These are phyloP conservation scores for Dromococcyx pavoninus DNA, from an alignment of 2,797 vertebrate genomes.

Conservation along the genomic window DNA sequence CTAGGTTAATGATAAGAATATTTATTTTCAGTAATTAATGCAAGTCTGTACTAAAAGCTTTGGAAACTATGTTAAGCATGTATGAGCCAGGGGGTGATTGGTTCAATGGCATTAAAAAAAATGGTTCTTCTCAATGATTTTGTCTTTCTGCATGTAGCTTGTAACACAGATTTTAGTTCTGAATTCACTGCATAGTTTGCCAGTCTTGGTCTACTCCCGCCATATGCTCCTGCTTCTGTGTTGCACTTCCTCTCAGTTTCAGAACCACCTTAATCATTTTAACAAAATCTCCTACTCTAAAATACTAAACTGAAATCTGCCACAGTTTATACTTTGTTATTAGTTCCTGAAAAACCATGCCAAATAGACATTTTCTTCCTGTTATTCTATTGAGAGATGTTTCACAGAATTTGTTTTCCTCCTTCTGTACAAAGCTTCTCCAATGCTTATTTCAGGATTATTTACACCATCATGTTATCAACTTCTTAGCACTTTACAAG, in stretches of 20 bases:
- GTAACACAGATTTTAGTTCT: background rate
- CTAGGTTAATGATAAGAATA: background rate
- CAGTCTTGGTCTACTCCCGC: constrained; percentile 6
- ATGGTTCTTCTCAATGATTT: background rate
- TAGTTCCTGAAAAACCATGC: background rate
- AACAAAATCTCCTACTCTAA: background rate
- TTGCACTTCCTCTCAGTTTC: constrained; percentile 21
- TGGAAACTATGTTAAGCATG: background rate
- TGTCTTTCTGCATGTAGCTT: background rate
- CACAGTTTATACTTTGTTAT: background rate
- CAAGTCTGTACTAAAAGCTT: background rate
- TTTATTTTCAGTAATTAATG: background rate
- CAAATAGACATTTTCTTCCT: background rate
- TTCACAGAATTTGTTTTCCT: background rate
- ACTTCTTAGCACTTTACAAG: constrained; percentile 36
- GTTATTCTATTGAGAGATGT: background rate
- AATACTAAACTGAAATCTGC: background rate
- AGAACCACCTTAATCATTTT: background rate
- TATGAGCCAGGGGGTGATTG: background rate
- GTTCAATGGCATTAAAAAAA: background rate
- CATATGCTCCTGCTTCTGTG: constrained; percentile 32
- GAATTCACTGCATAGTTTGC: constrained; percentile 12
- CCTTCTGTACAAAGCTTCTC: background rate
- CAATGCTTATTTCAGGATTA: background rate
- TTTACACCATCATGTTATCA: background rate